Evolutionary conservation across 2,888 invertebrate genomes (phyloP), one percentile per base, ranked within the genome.

Genomic region (Ichneumoninae sp.): DNA sequence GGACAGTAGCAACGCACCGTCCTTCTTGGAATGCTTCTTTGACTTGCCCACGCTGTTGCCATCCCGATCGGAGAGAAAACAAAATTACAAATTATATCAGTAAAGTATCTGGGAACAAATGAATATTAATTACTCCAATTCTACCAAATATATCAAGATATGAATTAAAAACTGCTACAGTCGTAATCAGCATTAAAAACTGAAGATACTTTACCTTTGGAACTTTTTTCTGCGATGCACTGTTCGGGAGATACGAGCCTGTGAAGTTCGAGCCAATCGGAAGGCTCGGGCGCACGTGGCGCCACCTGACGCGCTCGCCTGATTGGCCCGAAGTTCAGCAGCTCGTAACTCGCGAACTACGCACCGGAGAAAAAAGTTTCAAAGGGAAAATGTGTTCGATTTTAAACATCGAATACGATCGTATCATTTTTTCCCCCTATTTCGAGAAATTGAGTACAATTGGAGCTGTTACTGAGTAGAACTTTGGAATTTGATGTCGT

Each of bases 21-120:
- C 97, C 93, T 97, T 97, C 85, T 96, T 96, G 69, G 95, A 95
- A 81, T 96, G 94, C 90, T 97, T 97, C 94, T 97, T 96, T 91
- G 96, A 95, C 94, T 96, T 96, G 86, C 94, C 95, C 85, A 94
- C 94, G 83, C 94, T 94, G 75, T 54, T 16, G 13, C 26, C 26
- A 22, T 13, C 33, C 33, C 66, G 36, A 19, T 19, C 4, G 36
- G 65, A 26, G 36, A 47, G 13, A 63, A 60, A 71, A 71, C 65
- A 60, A 71, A 78, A 66, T 19, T 19, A 26, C 40, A 68, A 60
- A 70, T 47, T 10, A 68, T 47, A 69, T n/a, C 33, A 50, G 44
- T 69, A 19, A 30, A 57, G n/a, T 44, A 22, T 44, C 4, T 4
- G 30, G 3, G 4, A 40, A 66, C 19, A 3, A 40, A 22, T 10